Evolutionary conservation across 2,113 vertebrate species (phyloP).

Genomic region (Chionomys nivalis): DNA sequence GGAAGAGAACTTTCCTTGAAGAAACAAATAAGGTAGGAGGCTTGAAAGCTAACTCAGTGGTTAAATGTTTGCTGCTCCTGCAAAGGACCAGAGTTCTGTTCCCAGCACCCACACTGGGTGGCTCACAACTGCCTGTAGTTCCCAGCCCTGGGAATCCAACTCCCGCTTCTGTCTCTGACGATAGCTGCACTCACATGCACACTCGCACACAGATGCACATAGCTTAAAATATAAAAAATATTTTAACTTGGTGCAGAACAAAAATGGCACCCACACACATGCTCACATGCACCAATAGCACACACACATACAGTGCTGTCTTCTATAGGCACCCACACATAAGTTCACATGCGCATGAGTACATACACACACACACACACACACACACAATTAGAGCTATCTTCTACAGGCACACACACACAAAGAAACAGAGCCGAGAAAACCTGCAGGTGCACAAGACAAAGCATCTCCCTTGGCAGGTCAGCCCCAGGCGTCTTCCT

Average conservation of each 20-base stretch:
- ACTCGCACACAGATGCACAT: not conserved
- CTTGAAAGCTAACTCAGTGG: not conserved
- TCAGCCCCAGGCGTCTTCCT: not conserved
- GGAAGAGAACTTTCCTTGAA: not conserved
- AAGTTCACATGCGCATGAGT: no score
- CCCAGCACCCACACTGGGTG: not conserved
- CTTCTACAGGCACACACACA: not conserved
- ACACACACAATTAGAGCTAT: no score
- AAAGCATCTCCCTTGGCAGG: rapidly evolving
- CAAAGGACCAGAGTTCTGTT: not conserved
- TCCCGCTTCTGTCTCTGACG: not conserved
- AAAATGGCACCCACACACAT: not conserved
- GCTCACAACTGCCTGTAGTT: not conserved
- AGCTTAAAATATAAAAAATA: not conserved
- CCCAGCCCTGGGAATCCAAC: not conserved
- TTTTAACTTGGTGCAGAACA: not conserved
- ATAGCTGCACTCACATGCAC: no score
- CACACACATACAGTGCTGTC: no score
- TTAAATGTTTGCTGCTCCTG: not conserved
- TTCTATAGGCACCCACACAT: no score
- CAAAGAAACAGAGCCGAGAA: not conserved
- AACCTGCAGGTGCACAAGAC: no score
- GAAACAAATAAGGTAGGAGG: not conserved
- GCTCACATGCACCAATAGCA: no score
- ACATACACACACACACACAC: no score